Evolutionary conservation across 2,113 vertebrate genomes (phyloP), one percentile per base, ranked within the genome.

Genomic region (Perca fluviatilis): DNA sequence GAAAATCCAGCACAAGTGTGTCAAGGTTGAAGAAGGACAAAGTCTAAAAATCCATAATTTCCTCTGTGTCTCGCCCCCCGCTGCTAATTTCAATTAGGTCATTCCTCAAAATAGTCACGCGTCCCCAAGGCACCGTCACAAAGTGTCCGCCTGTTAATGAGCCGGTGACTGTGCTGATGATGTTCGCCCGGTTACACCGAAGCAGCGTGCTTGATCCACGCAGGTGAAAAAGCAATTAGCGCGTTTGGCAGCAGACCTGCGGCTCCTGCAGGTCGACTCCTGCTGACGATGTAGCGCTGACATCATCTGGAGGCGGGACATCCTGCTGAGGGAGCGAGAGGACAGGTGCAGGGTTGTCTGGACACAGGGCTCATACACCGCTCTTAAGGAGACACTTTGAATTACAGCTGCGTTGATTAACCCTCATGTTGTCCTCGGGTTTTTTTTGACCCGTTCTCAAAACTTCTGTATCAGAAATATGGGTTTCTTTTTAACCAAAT

Each of bases 31-130:
- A 63, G 88, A 88, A 92, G 90, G 90, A 91, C 89, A 92, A 77
- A 73, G 63, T 63, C 18, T 63, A 61, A 68, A 75, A 94, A 43
- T 91, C 91, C 80, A 92, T 91, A 79, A 86, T 89, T 88, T 85
- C 88, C 89, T 88, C 43, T 74, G 61, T 77, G 74, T 51, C 77
- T 46, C 27, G 23, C 19, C 15, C 30, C 86, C 80, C 7, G 30
- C 79, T 83, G 87, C 61, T 82, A 27, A 87, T 92, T 92, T 89
- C 89, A 95, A 94, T 94, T 92, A 93, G 92, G 90, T 91, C 91
- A 92, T 85, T 74, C 77, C 93, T 95, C 85, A 91, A 91, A 95
- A 95, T 94, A 95, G 93, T 85, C 82, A 36, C 53, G 56, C 43
- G 6, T 86, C 90, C 91, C 90, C 60, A 21, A 79, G 84, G 93